Evolutionary conservation across 2,888 invertebrate species (phyloP), one percentile per base, ranked within the genome.

Genomic region (Drosophila rubida): DNA sequence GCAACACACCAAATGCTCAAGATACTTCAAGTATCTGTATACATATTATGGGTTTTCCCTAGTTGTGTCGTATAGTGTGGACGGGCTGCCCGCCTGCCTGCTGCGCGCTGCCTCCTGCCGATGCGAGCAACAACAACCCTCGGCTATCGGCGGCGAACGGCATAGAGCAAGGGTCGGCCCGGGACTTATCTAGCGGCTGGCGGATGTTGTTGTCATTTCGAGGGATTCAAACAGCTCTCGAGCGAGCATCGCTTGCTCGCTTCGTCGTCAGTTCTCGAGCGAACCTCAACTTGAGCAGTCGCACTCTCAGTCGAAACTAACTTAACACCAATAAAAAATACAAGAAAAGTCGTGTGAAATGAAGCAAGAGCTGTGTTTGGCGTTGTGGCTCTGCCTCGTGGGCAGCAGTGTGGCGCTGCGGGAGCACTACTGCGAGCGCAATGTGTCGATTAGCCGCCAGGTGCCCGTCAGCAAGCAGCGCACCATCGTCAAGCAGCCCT

Each of bases 381-480:
- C 22, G 58, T 19, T 82, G 22, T 68, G 68, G 57, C 27, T 73
- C 14, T 68, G 65, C 13, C 51, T 86, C 14, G 30, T 75, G 8
- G 54, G 58, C 25, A 58, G 58, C 13, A n/a, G 23, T 9, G 7
- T 50, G 27, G 66, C 65, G 2, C 35, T 51, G 5, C 50, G 39
- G n/a, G 79, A 82, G n/a, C 74, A 89, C 16, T 81, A 70, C 54
- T 88, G 88, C 44, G 69, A 78, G 27, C 62, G 78, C 1, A 88
- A 87, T 49, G 77, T 75, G 13, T 77, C 87, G 1, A 45, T 66
- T 0, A 64, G 64, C 14, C 49, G n/a, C 0, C 4, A 69, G 5
- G 63, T 67, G 32, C 72, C 73, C 0, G 86, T 90, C 4, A 69
- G 69, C 7, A 89, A 86, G 49, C 79, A 83, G 5, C 75, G 89